Conservation (phyloP, 2,797 vertebrate species). For the Lepilemur septentrionalis region DNA sequence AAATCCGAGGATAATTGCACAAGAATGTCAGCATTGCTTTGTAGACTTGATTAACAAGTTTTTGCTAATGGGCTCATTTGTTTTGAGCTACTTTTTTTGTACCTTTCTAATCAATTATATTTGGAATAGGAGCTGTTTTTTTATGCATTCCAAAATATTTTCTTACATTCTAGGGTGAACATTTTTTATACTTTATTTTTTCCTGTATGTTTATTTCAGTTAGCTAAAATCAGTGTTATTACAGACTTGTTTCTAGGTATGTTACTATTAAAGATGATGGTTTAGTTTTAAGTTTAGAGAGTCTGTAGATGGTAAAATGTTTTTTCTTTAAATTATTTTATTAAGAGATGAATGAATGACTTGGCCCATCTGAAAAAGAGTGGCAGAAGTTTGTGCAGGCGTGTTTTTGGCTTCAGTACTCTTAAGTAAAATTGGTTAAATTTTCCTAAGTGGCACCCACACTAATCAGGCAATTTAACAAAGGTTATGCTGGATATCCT, state of each 20-base stretch:
- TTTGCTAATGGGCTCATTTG: conserved; percentile 12
- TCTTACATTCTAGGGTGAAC: background rate
- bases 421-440: conserved; percentile 27
- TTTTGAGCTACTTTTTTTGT: background rate
- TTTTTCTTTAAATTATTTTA: background rate
- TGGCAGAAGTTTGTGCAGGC: background rate
- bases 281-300: conserved; percentile 37
- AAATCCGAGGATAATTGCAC: background rate
- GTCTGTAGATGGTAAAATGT: background rate
- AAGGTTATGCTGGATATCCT: background rate
- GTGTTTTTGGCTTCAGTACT: background rate
- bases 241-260: background rate
- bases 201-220: conserved; percentile 25
- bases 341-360: background rate
- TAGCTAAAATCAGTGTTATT: background rate
- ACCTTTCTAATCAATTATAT: conserved; percentile 18
- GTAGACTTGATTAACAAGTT: conserved; percentile 34
- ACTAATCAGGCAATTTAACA: background rate
- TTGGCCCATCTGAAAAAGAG: background rate
- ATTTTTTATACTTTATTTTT: conserved; percentile 1
- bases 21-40: background rate
- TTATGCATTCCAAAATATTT: background rate
- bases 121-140: background rate
- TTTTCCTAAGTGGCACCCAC: background rate
- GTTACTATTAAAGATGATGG: background rate